Evolutionary conservation across 2,113 vertebrate species (phyloP).

Genomic region (Dasyornis broadbenti): DNA sequence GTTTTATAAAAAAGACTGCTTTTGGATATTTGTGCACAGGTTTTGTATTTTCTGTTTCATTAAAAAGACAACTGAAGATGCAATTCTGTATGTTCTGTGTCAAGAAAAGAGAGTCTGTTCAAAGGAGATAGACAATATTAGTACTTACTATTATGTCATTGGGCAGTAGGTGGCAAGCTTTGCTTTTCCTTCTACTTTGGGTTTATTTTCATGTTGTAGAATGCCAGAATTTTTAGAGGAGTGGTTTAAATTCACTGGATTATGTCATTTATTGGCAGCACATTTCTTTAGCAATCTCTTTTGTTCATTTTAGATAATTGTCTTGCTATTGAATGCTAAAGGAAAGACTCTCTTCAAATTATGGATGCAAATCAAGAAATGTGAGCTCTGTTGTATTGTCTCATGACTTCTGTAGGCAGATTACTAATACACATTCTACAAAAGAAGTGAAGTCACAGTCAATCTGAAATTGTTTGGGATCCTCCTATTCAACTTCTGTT

Average conservation of each 20-base stretch:
- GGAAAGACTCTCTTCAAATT: not conserved
- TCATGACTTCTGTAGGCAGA: slow-evolving; percentile 11
- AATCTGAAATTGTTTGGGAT: not conserved
- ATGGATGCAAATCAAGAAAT: slow-evolving; percentile 10
- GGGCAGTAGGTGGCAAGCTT: slow-evolving; percentile 82
- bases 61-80: not conserved
- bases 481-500: not conserved
- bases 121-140: not conserved
- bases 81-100: not conserved
- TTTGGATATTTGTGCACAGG: not conserved
- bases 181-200: slow-evolving; percentile 64
- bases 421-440: slow-evolving; percentile 36
- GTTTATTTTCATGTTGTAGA: slow-evolving; percentile 43
- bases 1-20: not conserved
- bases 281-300: not conserved
- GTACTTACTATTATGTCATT: slow-evolving; percentile 60
- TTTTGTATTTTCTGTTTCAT: not conserved
- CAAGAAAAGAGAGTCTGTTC: not conserved
- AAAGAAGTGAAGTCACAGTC: slow-evolving; percentile 2
- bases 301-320: slow-evolving; percentile 18
- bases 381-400: slow-evolving; percentile 22
- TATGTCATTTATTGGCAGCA: slow-evolving; percentile 64
- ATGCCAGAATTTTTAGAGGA: slow-evolving; percentile 55
- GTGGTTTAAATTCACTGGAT: slow-evolving; percentile 59
- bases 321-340: slow-evolving; percentile 19